Percentiles rank a stretch among this genome's conserved stretches.
These are phyloP conservation scores for Bruchidius siliquastri DNA, from an alignment of 2,888 invertebrate genomes.

Conservation along the genomic window DNA sequence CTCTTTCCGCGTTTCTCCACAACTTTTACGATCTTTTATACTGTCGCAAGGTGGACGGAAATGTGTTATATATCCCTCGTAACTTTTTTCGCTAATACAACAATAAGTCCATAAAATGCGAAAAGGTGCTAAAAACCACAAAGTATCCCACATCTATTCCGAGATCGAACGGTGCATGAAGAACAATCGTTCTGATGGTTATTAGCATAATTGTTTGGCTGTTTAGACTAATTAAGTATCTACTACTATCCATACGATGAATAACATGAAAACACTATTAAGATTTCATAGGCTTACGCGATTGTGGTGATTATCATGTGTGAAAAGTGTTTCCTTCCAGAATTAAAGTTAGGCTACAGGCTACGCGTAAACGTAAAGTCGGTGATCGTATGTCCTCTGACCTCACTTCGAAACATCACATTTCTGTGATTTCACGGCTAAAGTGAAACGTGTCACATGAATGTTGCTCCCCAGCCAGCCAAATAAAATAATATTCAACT, in stretches of 20 bases:
- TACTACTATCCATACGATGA: background rate
- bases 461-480: background rate
- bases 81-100: background rate
- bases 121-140: background rate
- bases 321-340: background rate
- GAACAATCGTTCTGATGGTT: background rate
- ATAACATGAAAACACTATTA: background rate
- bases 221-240: background rate
- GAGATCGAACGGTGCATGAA: background rate
- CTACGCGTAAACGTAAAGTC: too few species aligned
- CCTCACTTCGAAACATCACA: too few species aligned
- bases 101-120: background rate
- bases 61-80: background rate
- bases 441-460: too few species aligned
- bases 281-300: background rate
- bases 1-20: background rate
- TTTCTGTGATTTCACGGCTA: too few species aligned
- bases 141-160: background rate
- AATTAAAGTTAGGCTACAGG: background rate
- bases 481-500: background rate
- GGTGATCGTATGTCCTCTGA: too few species aligned
- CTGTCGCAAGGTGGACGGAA: background rate
- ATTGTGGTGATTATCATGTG: background rate
- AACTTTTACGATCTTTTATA: background rate
- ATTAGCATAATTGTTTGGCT: background rate